These are phyloP conservation scores for Anastrepha ludens DNA, from an alignment of 1,140 invertebrate genomes.

Conservation along the genomic window DNA sequence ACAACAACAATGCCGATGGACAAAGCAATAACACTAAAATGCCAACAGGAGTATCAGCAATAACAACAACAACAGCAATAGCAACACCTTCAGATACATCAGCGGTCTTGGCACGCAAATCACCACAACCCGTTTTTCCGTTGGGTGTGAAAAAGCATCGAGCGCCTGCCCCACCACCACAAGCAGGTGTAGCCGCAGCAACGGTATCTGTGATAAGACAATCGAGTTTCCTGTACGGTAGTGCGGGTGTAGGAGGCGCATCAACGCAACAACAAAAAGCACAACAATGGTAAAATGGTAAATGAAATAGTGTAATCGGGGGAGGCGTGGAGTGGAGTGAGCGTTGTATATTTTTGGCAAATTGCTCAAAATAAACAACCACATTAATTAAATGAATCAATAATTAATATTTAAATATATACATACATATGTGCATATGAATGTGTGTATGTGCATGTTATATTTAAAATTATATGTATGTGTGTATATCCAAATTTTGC, in stretches of 20 bases:
- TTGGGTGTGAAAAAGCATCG: constrained; percentile 69
- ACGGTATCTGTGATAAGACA: constrained; percentile 71
- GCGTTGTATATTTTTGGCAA: constrained; percentile 27
- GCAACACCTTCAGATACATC: constrained; percentile 62
- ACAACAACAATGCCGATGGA: constrained; percentile 47
- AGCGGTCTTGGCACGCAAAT: constrained; percentile 58
- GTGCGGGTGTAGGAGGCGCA: constrained; percentile 49
- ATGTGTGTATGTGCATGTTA: not conserved
- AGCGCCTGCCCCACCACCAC: constrained; percentile 68
- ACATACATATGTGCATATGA: not conserved
- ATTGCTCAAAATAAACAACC: constrained; percentile 25
- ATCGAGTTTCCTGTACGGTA: constrained; percentile 70
- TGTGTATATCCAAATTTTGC: not conserved
- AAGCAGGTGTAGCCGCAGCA: constrained; percentile 70
- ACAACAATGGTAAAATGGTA: constrained; percentile 24
- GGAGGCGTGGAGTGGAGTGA: not conserved
- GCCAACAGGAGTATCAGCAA: constrained; percentile 60
- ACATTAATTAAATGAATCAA: constrained; percentile 7
- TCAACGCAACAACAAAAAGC: constrained; percentile 39
- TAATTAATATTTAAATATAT: constrained; percentile 25
- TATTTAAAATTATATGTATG: not conserved
- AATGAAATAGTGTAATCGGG: not conserved
- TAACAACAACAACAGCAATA: constrained; percentile 57
- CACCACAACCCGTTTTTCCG: constrained; percentile 65
- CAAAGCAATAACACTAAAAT: constrained; percentile 14